Evolutionary conservation across 1,140 invertebrate species (phyloP), one percentile per base, ranked within the genome.

Genomic region (Cydia strobilella): DNA sequence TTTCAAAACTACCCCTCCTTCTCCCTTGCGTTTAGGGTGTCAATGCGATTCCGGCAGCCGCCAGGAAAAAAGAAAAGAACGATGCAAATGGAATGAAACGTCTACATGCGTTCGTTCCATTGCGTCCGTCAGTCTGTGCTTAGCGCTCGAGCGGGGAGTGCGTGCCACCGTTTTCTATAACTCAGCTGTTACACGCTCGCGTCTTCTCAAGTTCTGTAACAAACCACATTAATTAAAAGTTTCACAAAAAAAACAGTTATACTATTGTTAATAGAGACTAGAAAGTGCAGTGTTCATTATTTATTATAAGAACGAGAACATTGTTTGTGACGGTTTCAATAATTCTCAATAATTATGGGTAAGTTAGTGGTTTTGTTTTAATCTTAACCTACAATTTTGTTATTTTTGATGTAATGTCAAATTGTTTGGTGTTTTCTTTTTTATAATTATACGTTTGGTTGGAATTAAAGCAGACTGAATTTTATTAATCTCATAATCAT

Each of bases 311-410:
- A 74, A 35, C 54, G 51, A 69, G 74, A 71, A 73, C 42, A 77
- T 79, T 75, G 20, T 48, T 74, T 77, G 76, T 83, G 79, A 75
- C 72, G 79, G 74, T 77, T 82, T 59, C 25, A 69, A 76, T 75
- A 80, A 59, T 80, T 79, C 73, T 31, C 65, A 51, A 65, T 80
- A 83, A 84, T 82, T 72, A 87, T 89, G 86, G 86, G 88, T 90
- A 88, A 85, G 88, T 84, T 80, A 25, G 39, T 69, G 42, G 39
- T 62, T 59, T 59, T 20, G 42, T 72, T 72, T 48, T 51, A 51
- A 72, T 51, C 12, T 4, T 72, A 72, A 72, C 45, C 45, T 72
- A 39, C n/a, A 51, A 51, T 13, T 48, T 45, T 25, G 42, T 15
- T 72, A 13, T 45, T 0, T 12, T 45, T 45, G 12, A n/a, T 15